Percentiles rank a stretch among this genome's conserved stretches.
Conservation (phyloP, 2,888 invertebrate species). For the Villa cingulata region DNA sequence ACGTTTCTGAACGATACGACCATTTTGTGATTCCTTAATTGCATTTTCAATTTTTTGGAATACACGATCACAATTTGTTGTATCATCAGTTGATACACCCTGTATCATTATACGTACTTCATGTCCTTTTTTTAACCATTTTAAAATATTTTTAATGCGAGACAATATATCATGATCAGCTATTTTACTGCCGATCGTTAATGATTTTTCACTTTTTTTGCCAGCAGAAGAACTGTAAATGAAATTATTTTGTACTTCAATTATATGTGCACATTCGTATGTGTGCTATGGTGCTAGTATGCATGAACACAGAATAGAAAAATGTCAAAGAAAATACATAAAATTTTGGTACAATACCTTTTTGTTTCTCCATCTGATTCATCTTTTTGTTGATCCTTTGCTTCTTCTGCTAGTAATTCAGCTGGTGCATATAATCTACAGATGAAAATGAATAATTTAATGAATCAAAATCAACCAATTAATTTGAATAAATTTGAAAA, state of each 20-base stretch:
- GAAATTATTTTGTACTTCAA: too few species aligned
- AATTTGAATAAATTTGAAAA: too few species aligned
- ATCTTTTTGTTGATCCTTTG: not conserved
- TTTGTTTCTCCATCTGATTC: not conserved
- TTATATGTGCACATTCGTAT: too few species aligned
- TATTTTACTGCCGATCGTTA: conserved; percentile 48
- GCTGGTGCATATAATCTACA: conserved; percentile 47
- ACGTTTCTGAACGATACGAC: conserved; percentile 49
- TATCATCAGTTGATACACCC: conserved; percentile 18
- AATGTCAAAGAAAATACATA: not conserved
- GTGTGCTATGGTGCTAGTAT: too few species aligned
- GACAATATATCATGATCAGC: conserved; percentile 52
- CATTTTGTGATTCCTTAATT: conserved; percentile 36
- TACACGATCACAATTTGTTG: conserved; percentile 37
- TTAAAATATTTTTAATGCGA: conserved; percentile 48
- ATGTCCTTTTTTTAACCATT: conserved; percentile 51
- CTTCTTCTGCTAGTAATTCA: conserved; percentile 50
- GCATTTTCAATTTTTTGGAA: conserved; percentile 41
- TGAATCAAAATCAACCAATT: not conserved
- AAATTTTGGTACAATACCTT: not conserved
- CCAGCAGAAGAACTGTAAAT: not conserved
- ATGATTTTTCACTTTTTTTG: conserved; percentile 48
- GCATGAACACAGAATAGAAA: not conserved
- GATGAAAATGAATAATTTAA: conserved; percentile 4
- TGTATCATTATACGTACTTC: conserved; percentile 41